Evolutionary conservation across 2,888 invertebrate genomes (phyloP).

Genomic region (Leucozona laternaria): DNA sequence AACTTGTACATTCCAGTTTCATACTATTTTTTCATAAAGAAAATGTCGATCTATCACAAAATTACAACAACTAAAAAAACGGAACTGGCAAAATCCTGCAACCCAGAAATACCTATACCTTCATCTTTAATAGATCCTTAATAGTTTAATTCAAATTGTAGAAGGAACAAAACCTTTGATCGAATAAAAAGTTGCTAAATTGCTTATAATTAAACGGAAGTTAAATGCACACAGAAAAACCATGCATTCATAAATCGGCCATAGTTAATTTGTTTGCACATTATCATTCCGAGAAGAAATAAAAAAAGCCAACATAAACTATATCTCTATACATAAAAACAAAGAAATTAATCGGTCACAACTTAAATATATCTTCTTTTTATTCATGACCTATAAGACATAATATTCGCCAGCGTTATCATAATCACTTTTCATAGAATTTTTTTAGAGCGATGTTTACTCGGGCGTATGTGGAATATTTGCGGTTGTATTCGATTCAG

Average conservation of each 20-base stretch:
- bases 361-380: conserved; percentile 4
- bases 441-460: not conserved
- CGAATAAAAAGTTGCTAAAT: not conserved
- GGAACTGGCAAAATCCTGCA: no score
- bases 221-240: not conserved
- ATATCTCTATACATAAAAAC: not conserved
- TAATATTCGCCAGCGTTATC: not conserved
- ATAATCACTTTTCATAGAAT: not conserved
- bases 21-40: no score
- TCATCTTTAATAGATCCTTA: no score
- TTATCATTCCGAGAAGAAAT: not conserved
- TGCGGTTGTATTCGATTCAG: not conserved
- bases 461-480: not conserved
- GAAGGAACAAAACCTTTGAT: not conserved
- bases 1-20: no score
- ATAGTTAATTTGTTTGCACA: not conserved
- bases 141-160: no score
- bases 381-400: conserved; percentile 15
- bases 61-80: no score
- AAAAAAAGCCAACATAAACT: not conserved
- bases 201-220: not conserved
- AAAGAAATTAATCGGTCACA: conserved; percentile 11
- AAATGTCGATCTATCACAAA: no score
- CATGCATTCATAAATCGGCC: not conserved
- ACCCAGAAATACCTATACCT: no score